Percentiles rank a stretch among this genome's conserved stretches.
phyloP scores from a whole-genome alignment of 2,888 invertebrate genomes.

The Drosophila mettleri region DNA sequence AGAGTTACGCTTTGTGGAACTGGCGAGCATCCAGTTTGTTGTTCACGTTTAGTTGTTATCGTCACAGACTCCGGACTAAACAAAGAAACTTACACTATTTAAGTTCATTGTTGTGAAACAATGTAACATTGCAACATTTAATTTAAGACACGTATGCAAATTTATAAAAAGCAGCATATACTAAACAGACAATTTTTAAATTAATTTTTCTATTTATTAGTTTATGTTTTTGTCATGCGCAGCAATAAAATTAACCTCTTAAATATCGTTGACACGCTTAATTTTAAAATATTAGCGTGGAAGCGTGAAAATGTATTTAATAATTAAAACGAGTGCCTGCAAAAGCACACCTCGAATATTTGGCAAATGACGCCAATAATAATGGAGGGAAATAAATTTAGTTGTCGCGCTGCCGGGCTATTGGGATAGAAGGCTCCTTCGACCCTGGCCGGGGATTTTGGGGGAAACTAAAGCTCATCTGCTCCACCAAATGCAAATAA shows the following conservation, averaged over 20 bases:
- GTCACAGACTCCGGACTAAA: constrained; percentile 32
- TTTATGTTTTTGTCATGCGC: background rate
- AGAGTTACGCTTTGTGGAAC: constrained; percentile 32
- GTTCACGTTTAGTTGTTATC: constrained; percentile 38
- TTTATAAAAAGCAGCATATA: background rate
- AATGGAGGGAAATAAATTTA: constrained; percentile 52
- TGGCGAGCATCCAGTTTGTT: constrained; percentile 59
- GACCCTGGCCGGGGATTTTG: constrained; percentile 18
- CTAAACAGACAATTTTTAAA: background rate
- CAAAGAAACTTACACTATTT: constrained; percentile 34
- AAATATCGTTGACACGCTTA: background rate
- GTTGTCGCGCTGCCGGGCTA: constrained; percentile 43
- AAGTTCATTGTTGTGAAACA: constrained; percentile 23
- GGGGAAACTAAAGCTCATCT: constrained; percentile 47
- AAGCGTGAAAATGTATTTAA: constrained; percentile 7
- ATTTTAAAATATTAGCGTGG: background rate
- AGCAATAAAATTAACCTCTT: background rate
- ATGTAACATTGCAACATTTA: constrained; percentile 27
- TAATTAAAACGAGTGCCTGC: constrained; percentile 26
- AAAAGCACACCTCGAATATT: constrained; percentile 43
- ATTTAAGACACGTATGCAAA: constrained; percentile 26
- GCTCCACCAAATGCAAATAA: constrained; percentile 67
- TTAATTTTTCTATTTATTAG: background rate
- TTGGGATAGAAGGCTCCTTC: constrained; percentile 46
- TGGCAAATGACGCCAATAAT: constrained; percentile 54